Base-by-base conservation (phyloP, 1,140 invertebrate species). In the Brachionus koreanus region DNA sequence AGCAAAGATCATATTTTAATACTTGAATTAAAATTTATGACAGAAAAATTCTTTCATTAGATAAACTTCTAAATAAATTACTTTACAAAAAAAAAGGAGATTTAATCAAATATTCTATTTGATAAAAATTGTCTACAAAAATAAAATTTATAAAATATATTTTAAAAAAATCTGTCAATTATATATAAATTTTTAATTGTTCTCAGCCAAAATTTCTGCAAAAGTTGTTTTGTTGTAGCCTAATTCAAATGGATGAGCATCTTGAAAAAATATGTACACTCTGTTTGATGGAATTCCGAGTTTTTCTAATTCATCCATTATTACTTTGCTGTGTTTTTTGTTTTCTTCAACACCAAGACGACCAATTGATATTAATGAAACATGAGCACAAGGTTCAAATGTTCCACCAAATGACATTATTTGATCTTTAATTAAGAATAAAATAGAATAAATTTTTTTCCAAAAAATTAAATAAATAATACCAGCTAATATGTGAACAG, bases 211-310 rank as follows among this genome's bases (percentile, higher is more conserved):
- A n/a, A 79, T 57, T 23, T 79, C 76, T 12, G 83, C 83, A 86
- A 92, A 92, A 49, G 92, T 92, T 37, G 91, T 91, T 67, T 90
- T 90, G 69, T 91, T 90, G 84, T 90, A 92, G 67, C 92, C 92
- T 82, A 92, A 89, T 86, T 91, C 89, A 33, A 89, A 87, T 6
- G 89, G 88, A 13, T 88, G 86, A 72, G 89, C 88, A 87, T 92
- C 90, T 84, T 88, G 87, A 85, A 90, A 92, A 23, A 86, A 87
- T 79, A 92, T 92, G 84, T 92, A 92, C 89, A 92, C 90, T 83
- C 91, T 91, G 39, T 46, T 74, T 67, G 85, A 84, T 83, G 90
- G 85, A 16, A 93, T 89, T 9, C 90, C 91, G 4, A 93, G 85
- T 82, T 91, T 89, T 83, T 90, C 89, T 35, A 93, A 86, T 52